phyloP scores from a whole-genome alignment of 2,113 vertebrate species.

The Trogon surrucura region DNA sequence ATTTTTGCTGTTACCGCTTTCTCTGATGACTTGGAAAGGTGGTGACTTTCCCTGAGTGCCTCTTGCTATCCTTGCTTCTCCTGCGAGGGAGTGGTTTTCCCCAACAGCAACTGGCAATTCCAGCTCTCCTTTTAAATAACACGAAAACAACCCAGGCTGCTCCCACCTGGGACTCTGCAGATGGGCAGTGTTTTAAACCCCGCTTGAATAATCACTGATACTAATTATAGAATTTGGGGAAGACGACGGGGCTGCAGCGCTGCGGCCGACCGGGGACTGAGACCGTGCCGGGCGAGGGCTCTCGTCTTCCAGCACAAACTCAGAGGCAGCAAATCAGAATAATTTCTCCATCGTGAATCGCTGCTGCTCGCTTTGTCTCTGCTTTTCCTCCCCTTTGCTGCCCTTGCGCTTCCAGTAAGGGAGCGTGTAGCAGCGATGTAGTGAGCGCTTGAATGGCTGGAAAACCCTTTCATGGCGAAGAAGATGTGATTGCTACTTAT shows the following conservation, averaged over 20 bases:
- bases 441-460: slow-evolving; percentile 19
- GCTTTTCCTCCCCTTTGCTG: slow-evolving; percentile 19
- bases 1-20: neutral
- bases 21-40: neutral
- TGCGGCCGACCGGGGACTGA: neutral
- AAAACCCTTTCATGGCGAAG: slow-evolving; percentile 41
- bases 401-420: neutral
- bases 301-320: neutral
- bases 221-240: neutral
- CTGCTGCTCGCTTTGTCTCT: slow-evolving; percentile 7
- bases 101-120: neutral
- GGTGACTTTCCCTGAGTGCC: neutral
- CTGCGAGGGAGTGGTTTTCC: neutral
- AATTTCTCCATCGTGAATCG: neutral
- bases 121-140: neutral
- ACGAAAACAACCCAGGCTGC: neutral
- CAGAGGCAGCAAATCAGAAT: neutral
- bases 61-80: neutral
- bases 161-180: neutral
- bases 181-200: neutral
- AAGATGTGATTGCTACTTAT: slow-evolving; percentile 43
- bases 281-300: neutral
- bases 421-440: neutral
- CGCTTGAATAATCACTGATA: neutral
- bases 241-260: neutral